Evolutionary conservation across 1,140 invertebrate species (phyloP).

Genomic region (Caenorhabditis remanei): DNA sequence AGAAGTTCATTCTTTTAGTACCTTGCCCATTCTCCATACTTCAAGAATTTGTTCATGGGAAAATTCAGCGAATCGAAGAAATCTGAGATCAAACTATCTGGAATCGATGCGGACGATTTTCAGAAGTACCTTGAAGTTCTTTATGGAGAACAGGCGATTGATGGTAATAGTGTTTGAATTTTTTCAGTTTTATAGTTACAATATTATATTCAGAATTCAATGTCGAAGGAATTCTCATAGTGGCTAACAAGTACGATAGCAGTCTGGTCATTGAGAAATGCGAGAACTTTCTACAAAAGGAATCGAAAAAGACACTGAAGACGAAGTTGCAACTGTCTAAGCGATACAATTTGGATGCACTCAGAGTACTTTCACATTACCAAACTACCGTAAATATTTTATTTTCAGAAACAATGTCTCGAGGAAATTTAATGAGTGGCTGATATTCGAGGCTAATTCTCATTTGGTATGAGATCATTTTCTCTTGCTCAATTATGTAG

Average conservation of each 20-base stretch:
- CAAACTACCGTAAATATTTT: background rate
- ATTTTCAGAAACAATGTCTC: conserved; percentile 4
- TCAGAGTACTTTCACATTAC: background rate
- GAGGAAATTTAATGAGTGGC: background rate
- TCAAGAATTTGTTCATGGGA: background rate
- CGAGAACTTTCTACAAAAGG: background rate
- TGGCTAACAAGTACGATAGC: background rate
- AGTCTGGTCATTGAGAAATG: background rate
- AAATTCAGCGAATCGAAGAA: background rate
- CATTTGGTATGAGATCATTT: too few species aligned
- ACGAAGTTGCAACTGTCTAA: background rate
- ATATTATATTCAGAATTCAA: background rate
- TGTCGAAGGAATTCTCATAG: background rate
- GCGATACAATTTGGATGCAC: background rate
- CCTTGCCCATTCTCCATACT: background rate
- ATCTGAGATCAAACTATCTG: background rate
- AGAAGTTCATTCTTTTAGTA: background rate
- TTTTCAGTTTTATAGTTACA: background rate
- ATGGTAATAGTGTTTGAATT: background rate
- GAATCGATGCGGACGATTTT: background rate
- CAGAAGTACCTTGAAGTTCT: background rate
- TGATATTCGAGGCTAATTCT: background rate
- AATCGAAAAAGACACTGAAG: background rate
- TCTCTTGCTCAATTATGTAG: too few species aligned
- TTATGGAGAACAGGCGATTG: background rate